Percentiles rank a stretch among this genome's conserved stretches.
phyloP scores from a whole-genome alignment of 1,140 invertebrate genomes.

The Achroia grisella region DNA sequence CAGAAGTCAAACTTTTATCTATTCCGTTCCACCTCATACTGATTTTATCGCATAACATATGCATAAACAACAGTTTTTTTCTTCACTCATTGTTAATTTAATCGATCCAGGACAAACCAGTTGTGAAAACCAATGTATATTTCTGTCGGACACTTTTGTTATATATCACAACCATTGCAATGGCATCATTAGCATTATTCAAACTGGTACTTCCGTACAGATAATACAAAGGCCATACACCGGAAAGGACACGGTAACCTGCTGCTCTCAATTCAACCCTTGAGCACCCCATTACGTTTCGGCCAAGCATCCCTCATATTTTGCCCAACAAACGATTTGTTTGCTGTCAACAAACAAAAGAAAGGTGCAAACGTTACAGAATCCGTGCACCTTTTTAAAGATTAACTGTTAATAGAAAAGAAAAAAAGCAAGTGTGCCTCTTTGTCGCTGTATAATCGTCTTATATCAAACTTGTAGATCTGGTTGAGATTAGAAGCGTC shows the following conservation, averaged over 20 bases:
- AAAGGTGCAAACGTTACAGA: conserved; percentile 49
- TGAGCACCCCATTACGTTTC: conserved; percentile 50
- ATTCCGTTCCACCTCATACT: background rate
- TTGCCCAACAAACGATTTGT: conserved; percentile 67
- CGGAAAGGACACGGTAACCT: conserved; percentile 62
- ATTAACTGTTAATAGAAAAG: conserved; percentile 59
- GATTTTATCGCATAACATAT: background rate
- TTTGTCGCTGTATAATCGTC: conserved; percentile 57
- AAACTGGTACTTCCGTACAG: conserved; percentile 22
- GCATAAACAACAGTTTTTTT: background rate
- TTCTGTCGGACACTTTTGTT: conserved; percentile 10
- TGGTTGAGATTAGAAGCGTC: conserved; percentile 34
- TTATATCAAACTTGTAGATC: conserved; percentile 53
- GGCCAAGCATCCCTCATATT: conserved; percentile 38
- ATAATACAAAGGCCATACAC: conserved; percentile 40
- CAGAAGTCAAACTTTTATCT: too few species aligned
- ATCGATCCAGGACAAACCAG: background rate
- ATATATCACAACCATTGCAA: conserved; percentile 27
- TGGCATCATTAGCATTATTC: conserved; percentile 22
- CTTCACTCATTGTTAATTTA: background rate
- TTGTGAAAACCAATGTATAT: background rate
- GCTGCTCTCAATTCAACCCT: conserved; percentile 55
- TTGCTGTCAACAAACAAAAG: conserved; percentile 67
- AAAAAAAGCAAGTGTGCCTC: conserved; percentile 43
- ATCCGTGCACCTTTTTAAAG: conserved; percentile 39